phyloP scores from a whole-genome alignment of 2,888 invertebrate genomes.

The Troides helena region DNA sequence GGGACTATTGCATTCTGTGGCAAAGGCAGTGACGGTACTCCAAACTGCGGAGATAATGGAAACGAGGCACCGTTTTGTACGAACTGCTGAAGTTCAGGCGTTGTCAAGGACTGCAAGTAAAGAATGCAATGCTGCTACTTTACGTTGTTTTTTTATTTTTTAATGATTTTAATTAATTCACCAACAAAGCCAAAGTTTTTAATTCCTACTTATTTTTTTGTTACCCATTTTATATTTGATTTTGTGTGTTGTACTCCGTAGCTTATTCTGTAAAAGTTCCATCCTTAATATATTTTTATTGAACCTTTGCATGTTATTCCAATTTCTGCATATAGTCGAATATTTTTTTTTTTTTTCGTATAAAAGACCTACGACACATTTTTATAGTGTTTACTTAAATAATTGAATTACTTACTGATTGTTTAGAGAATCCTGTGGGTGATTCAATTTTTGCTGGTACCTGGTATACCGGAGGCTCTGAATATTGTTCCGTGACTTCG shows the following conservation, averaged over 20 bases:
- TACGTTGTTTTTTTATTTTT: too few relatives aligned
- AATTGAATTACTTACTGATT: slow-evolving; percentile 47
- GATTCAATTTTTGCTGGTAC: slow-evolving; percentile 56
- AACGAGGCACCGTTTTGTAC: slow-evolving; percentile 63
- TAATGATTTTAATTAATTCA: too few relatives aligned
- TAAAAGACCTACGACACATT: too few relatives aligned
- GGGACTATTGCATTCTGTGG: slow-evolving; percentile 55
- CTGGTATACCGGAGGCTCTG: slow-evolving; percentile 51
- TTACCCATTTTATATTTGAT: too few relatives aligned
- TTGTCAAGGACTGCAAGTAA: slow-evolving; percentile 33
- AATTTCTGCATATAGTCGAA: too few relatives aligned
- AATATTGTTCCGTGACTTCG: slow-evolving; percentile 67
- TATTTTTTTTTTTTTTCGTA: too few relatives aligned
- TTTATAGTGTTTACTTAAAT: background rate
- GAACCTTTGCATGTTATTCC: too few relatives aligned
- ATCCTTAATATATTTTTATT: too few relatives aligned
- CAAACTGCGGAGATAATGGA: slow-evolving; percentile 66
- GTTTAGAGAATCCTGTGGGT: slow-evolving; percentile 69
- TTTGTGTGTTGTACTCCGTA: too few relatives aligned
- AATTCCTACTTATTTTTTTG: too few relatives aligned
- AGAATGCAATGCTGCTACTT: background rate
- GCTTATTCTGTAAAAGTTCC: too few relatives aligned
- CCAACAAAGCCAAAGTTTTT: too few relatives aligned
- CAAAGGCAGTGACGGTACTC: slow-evolving; percentile 66
- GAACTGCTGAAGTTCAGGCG: slow-evolving; percentile 67